Conservation (phyloP, 2,113 vertebrate species). For the Psilopogon haemacephalus region DNA sequence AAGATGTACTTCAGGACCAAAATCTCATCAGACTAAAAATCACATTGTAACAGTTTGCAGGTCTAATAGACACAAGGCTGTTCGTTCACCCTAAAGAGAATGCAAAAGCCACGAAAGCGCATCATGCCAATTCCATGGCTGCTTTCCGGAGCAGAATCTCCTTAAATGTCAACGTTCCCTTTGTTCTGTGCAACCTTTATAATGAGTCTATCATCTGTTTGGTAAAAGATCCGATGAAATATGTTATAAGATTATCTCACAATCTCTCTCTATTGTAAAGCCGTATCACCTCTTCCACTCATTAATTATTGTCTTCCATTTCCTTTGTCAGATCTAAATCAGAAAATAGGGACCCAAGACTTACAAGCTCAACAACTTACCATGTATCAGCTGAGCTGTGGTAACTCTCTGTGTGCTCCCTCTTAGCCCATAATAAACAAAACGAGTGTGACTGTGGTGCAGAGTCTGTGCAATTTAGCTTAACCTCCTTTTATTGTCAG, state of each 20-base stretch:
- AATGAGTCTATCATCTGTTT: conserved; percentile 60
- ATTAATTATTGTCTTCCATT: conserved; percentile 66
- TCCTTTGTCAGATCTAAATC: conserved; percentile 51
- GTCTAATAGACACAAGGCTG: background rate
- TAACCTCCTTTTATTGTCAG: background rate
- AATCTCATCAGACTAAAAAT: background rate
- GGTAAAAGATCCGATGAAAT: conserved; percentile 58
- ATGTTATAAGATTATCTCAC: conserved; percentile 55
- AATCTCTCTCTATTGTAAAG: conserved; percentile 60
- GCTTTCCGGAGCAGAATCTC: conserved; percentile 37
- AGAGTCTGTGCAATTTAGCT: background rate
- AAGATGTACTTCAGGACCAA: background rate
- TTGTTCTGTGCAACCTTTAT: conserved; percentile 49
- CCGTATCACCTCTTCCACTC: conserved; percentile 43
- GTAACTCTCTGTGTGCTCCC: background rate
- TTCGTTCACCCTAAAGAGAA: background rate
- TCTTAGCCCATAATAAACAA: background rate
- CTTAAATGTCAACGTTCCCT: conserved; percentile 56
- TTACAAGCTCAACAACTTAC: conserved; percentile 42
- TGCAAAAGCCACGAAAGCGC: conserved; percentile 30
- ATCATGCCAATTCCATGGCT: conserved; percentile 29
- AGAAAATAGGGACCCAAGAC: conserved; percentile 22
- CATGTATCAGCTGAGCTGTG: conserved; percentile 4
- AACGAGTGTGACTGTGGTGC: background rate
- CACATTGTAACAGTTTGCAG: background rate